Evolutionary conservation across 2,113 vertebrate species (phyloP).

Genomic region (Microtus pennsylvanicus): DNA sequence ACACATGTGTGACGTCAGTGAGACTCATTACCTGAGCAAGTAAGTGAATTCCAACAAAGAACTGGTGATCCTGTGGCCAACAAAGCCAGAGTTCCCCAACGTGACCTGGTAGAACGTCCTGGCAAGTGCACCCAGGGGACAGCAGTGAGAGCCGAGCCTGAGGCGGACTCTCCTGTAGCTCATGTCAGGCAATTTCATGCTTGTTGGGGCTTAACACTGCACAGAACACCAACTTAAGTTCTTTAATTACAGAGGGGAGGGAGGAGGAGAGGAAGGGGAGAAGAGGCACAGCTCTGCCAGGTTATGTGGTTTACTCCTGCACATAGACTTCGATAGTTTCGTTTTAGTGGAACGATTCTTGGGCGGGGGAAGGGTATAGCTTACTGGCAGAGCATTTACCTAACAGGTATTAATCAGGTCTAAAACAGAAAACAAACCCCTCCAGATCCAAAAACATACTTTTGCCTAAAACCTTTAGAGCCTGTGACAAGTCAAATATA

Average conservation of each 20-base stretch:
- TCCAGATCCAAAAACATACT: neutral
- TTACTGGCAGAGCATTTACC: neutral
- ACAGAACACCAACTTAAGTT: neutral
- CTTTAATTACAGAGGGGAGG: neutral
- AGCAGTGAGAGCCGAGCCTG: no score
- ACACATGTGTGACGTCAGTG: neutral
- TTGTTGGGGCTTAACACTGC: neutral
- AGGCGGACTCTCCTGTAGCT: neutral
- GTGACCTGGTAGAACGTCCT: no score
- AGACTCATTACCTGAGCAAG: neutral
- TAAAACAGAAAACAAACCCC: neutral
- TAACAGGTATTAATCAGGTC: neutral
- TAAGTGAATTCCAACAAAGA: neutral
- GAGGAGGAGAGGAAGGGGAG: neutral
- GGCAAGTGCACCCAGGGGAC: neutral
- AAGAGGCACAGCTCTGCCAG: neutral
- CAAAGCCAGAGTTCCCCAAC: neutral
- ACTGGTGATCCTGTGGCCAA: neutral
- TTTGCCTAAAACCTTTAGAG: neutral
- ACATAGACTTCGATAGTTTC: neutral
- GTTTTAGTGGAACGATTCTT: neutral
- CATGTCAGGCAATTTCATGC: rapidly evolving
- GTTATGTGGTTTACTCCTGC: neutral
- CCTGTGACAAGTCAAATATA: neutral
- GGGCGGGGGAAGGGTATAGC: neutral